These are phyloP conservation scores for Catharus bicknelli DNA, from an alignment of 2,113 vertebrate genomes.

Conservation along the genomic window DNA sequence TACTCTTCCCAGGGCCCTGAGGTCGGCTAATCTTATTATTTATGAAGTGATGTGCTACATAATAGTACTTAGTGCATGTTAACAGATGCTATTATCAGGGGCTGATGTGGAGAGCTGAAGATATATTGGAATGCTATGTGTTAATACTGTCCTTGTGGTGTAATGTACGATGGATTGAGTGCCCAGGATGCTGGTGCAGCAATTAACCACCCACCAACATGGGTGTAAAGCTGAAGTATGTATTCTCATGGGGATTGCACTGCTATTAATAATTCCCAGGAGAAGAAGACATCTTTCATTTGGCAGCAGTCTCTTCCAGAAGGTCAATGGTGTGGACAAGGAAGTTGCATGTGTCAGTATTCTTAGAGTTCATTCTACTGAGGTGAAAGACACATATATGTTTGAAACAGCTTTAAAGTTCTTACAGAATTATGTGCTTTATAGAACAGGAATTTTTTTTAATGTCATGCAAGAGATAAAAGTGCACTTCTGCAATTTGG, in stretches of 20 bases:
- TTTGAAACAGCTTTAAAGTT: background rate
- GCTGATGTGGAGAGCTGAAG: constrained; percentile 88
- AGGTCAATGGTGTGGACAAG: background rate
- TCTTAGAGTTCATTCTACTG: background rate
- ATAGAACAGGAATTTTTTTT: accelerated
- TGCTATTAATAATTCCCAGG: constrained; percentile 81
- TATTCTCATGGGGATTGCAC: constrained; percentile 65
- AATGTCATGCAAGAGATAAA: background rate
- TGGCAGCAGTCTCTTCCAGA: constrained; percentile 14
- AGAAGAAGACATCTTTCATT: constrained; percentile 62
- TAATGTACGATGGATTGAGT: constrained; percentile 90
- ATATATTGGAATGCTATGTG: constrained; percentile 95
- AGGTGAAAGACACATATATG: background rate
- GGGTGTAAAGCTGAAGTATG: constrained; percentile 87
- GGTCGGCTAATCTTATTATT: constrained; percentile 99
- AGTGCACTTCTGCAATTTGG: background rate
- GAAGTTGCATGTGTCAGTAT: background rate
- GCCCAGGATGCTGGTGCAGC: constrained; percentile 82
- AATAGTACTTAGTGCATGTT: constrained; percentile 99
- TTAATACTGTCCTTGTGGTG: constrained; percentile 85
- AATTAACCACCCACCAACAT: constrained; percentile 88
- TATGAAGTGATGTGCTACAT: constrained; percentile 99
- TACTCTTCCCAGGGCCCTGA: constrained; percentile 90
- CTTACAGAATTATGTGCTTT: background rate
- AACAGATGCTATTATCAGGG: constrained; percentile 99